phyloP scores from a whole-genome alignment of 1,140 invertebrate species.

The Drosophila lini region DNA sequence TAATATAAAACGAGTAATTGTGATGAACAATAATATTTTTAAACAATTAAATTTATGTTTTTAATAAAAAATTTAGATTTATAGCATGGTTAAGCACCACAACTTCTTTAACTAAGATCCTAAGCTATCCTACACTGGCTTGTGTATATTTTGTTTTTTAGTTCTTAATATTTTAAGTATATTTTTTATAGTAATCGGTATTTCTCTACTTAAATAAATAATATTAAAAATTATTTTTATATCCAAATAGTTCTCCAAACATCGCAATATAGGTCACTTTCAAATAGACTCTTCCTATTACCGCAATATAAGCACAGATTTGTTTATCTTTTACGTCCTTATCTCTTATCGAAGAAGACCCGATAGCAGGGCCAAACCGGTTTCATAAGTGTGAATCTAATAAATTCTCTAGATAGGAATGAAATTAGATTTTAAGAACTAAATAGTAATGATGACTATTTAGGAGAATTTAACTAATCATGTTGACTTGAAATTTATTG shows the following conservation, averaged over 20 bases:
- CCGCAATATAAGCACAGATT: not conserved
- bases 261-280: not conserved
- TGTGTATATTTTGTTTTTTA: not conserved
- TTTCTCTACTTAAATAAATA: not conserved
- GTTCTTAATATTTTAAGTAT: not conserved
- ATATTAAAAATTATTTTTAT: not conserved
- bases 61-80: too few species aligned
- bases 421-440: constrained; percentile 9
- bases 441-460: constrained; percentile 23
- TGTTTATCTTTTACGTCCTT: constrained; percentile 12
- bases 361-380: constrained; percentile 3
- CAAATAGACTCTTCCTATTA: not conserved
- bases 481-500: not conserved
- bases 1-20: too few species aligned
- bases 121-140: too few species aligned
- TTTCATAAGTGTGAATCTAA: constrained; percentile 20
- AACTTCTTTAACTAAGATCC: too few species aligned
- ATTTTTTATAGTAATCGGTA: not conserved
- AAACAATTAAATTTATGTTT: too few species aligned
- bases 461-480: not conserved
- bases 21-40: too few species aligned
- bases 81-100: too few species aligned
- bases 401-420: constrained; percentile 26
- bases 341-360: constrained; percentile 4
- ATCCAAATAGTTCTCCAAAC: not conserved